Base-by-base conservation (phyloP, 2,797 vertebrate species). In the Clarias platycephalus region DNA sequence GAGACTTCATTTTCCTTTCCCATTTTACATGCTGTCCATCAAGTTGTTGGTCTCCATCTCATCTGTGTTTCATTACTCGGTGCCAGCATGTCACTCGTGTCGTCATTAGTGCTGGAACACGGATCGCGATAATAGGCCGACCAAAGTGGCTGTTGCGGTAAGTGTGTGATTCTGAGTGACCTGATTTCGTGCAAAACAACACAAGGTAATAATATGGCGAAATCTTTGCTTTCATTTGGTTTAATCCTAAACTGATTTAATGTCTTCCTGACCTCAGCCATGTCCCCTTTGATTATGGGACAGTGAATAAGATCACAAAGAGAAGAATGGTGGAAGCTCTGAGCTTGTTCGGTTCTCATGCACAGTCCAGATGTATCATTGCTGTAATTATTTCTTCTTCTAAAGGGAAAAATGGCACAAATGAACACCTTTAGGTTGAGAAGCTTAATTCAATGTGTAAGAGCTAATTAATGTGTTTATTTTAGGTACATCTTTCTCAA, bases 21-120 rank as follows among this genome's bases (percentile, higher is more conserved):
- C 80, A 89, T 90, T 91, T 83, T 62, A 22, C 15, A 62, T 68
- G 64, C 87, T 84, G 89, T 88, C 86, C 82, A 88, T 90, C 86
- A 89, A 80, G 80, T 80, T 31, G 34, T 58, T 49, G 68, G 44
- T 75, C 83, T 82, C 81, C 77, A 67, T 80, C 88, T 88, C 72
- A 81, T 90, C 82, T 85, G 83, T 18, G 81, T 83, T 84, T 86
- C 86, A 81, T 88, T 88, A 86, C 81, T 82, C 44, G 49, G 24
- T 62, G 24, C 76, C 1, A 2, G 28, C 24, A 34, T 81, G 85
- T 86, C 83, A 81, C 34, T 78, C 85, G 76, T 75, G 55, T 83
- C 66, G 84, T 80, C 83, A 85, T 87, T 89, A 88, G 81, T 67
- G 80, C 76, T 62, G 24, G 80, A 81, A 85, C 82, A 75, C 53